phyloP scores from a whole-genome alignment of 2,888 invertebrate species.

The Noctua fimbriata region DNA sequence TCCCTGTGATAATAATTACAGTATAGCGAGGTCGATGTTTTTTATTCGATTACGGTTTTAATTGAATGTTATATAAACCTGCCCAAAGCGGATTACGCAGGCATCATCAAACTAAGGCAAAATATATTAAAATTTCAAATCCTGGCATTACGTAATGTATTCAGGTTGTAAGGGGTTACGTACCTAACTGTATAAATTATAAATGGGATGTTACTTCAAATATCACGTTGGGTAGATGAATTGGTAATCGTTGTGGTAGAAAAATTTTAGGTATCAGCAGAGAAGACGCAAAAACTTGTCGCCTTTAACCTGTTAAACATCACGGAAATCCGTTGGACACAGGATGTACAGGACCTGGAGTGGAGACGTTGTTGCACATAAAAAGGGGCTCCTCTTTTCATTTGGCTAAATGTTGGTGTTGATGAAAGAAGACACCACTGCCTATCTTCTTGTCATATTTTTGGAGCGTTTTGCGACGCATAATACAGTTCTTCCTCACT shows the following conservation, averaged over 20 bases:
- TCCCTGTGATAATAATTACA: slow-evolving; percentile 25
- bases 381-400: not conserved
- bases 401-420: not conserved
- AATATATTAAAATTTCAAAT: slow-evolving; percentile 45
- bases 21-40: slow-evolving; percentile 23
- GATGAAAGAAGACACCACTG: not conserved
- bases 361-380: not conserved
- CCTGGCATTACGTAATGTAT: slow-evolving; percentile 20
- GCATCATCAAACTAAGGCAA: slow-evolving; percentile 43
- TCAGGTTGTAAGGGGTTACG: slow-evolving; percentile 11
- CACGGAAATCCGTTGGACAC: not conserved
- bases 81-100: slow-evolving; percentile 50
- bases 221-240: not conserved
- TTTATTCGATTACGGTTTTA: slow-evolving; percentile 52
- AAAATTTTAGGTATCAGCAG: not conserved
- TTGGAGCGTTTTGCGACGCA: not conserved
- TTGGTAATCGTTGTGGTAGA: not conserved
- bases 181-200: slow-evolving; percentile 18
- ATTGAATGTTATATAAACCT: slow-evolving; percentile 55
- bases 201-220: not conserved
- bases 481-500: not conserved
- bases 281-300: not conserved
- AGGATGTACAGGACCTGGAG: not conserved
- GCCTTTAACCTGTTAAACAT: not conserved
- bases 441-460: not conserved